Conservation (phyloP, 2,113 vertebrate species). For the Trematomus loennbergii region DNA sequence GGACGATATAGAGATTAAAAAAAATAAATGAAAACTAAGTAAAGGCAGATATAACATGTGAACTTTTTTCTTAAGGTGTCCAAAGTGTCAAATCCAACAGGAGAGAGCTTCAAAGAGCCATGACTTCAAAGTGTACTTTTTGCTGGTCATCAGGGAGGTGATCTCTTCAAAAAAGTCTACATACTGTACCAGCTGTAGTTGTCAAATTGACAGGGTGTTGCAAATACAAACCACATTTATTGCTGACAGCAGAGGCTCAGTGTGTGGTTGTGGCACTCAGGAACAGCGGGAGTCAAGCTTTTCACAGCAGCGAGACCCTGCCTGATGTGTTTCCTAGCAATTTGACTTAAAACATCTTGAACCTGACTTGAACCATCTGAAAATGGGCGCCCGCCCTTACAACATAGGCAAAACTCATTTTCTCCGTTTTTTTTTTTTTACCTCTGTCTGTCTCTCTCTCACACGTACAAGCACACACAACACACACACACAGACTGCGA, state of each 20-base stretch:
- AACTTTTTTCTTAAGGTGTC: not conserved
- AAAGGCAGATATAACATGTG: not conserved
- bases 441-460: not conserved
- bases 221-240: constrained; percentile 33
- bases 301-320: constrained; percentile 21
- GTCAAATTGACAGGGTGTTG: constrained; percentile 5
- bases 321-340: constrained; percentile 64
- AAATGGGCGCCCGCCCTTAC: constrained; percentile 23
- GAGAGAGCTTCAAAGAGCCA: not conserved
- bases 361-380: constrained; percentile 57
- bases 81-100: not conserved
- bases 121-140: constrained; percentile 3
- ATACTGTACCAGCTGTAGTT: not conserved
- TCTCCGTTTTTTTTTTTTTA: not conserved
- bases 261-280: constrained; percentile 14
- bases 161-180: not conserved
- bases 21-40: too few species aligned
- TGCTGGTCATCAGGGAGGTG: not conserved
- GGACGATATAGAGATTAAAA: not conserved
- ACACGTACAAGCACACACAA: constrained; percentile 18
- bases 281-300: constrained; percentile 11
- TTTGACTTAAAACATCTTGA: constrained; percentile 60
- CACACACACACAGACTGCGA: constrained; percentile 33
- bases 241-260: not conserved
- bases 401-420: constrained; percentile 7